These are phyloP conservation scores for Indicator indicator DNA, from an alignment of 2,113 vertebrate species.

Conservation along the genomic window DNA sequence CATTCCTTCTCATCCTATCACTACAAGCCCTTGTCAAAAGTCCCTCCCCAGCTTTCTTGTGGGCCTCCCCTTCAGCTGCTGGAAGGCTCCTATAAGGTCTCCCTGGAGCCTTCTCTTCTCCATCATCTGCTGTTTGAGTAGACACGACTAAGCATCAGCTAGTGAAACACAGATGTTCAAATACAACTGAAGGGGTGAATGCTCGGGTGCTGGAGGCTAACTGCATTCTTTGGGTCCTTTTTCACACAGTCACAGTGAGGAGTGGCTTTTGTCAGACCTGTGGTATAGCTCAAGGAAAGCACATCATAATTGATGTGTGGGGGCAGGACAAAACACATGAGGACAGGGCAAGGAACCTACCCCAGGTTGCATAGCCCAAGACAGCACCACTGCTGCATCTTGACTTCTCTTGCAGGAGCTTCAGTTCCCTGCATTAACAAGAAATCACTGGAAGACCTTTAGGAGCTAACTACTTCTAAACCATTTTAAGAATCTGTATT, in stretches of 20 bases:
- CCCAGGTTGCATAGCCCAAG: background rate
- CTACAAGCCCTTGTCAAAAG: too few species aligned
- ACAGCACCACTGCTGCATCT: background rate
- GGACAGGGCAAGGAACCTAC: background rate
- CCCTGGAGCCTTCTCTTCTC: too few species aligned
- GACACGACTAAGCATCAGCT: background rate
- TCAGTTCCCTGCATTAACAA: background rate
- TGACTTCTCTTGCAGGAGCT: background rate
- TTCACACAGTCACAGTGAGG: accelerated
- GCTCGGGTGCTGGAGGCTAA: background rate
- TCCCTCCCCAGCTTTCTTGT: too few species aligned
- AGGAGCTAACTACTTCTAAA: background rate
- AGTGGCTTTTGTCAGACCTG: background rate
- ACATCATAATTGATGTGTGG: accelerated
- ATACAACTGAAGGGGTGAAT: background rate
- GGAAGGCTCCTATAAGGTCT: too few species aligned
- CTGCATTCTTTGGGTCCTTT: background rate
- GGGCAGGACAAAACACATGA: background rate
- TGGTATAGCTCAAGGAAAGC: background rate
- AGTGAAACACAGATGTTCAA: background rate
- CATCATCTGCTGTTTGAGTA: background rate
- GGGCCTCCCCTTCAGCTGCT: too few species aligned
- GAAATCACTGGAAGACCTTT: background rate
- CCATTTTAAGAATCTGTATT: background rate
- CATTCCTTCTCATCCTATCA: too few species aligned